Base-by-base conservation (phyloP, 1,140 invertebrate species). In the Drosophila nebulosa region DNA sequence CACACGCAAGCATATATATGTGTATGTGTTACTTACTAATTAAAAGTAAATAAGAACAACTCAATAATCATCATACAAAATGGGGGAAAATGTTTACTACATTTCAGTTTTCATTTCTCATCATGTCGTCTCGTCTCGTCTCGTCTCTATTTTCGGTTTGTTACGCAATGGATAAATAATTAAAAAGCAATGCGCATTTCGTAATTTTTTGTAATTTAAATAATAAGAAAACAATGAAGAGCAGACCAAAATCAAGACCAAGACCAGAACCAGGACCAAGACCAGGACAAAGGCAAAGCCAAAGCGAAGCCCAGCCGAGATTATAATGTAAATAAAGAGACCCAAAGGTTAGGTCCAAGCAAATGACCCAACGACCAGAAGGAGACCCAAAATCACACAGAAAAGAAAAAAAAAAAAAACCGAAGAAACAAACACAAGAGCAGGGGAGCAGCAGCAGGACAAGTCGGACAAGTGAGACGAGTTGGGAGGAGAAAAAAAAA, bases 161-260 rank as follows among this genome's bases (percentile, higher is more conserved):
- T 46, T 21, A 21, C 39, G 55, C 64, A 71, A 74, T 80, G 80
- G 69, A 85, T 86, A 85, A 77, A 46, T 46, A 46, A 46, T 46
- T 85, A 86, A 85, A 85, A 86, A 86, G 52, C 78, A 74, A 64
- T 46, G 39, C 39, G 39, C 39, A 46, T 46, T 46, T 46, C 39
- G 16, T 46, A 79, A 72, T 86, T 80, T 80, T 74, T 74, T 56
- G 68, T 70, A 86, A 80, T 85, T 85, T 80, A 77, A 85, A 86
- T 86, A 85, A 83, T 75, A 83, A 78, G 62, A 78, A 86, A 80
- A 80, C 61, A 85, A 74, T 78, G 4, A 46, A 46, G 56, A 66
- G 32, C 35, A 60, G 60, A 53, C 64, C n/a, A 22, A 18, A n/a
- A n/a, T n/a, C n/a, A n/a, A n/a, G 39, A 10, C n/a, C 50, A 30